Conservation (phyloP, 2,888 invertebrate species). For the Arge pagana region DNA sequence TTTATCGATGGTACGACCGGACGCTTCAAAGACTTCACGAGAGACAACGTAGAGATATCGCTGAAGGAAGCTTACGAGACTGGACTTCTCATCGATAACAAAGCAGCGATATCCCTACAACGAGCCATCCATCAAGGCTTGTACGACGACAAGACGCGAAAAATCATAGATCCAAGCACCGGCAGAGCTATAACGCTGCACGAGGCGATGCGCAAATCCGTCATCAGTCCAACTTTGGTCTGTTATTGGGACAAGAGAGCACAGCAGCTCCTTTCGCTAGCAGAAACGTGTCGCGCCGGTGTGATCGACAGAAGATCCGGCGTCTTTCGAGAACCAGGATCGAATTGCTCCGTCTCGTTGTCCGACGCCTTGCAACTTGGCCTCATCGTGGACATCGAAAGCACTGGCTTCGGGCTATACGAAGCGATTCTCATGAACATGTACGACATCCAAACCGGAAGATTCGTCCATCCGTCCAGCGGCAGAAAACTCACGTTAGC, state of each 20-base stretch:
- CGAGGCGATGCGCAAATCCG: conserved; percentile 80
- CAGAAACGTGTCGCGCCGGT: conserved; percentile 80
- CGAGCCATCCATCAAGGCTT: conserved; percentile 84
- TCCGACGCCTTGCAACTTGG: conserved; percentile 78
- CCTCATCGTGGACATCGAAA: conserved; percentile 84
- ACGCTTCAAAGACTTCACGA: conserved; percentile 71
- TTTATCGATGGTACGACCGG: conserved; percentile 75
- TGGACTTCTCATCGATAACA: conserved; percentile 79
- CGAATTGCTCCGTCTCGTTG: conserved; percentile 69
- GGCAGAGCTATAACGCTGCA: conserved; percentile 80
- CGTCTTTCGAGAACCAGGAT: conserved; percentile 74
- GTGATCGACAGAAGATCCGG: conserved; percentile 81
- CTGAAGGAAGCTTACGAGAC: conserved; percentile 78
- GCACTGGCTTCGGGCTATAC: conserved; percentile 79
- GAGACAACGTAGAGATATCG: conserved; percentile 69
- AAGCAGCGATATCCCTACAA: conserved; percentile 81
- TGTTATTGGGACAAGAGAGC: conserved; percentile 80
- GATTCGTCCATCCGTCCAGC: conserved; percentile 77
- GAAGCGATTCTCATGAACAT: conserved; percentile 80
- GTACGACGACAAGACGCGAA: conserved; percentile 80
- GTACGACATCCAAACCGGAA: conserved; percentile 69
- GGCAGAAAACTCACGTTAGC: conserved; percentile 74
- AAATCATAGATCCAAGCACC: conserved; percentile 80
- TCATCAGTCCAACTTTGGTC: conserved; percentile 79
- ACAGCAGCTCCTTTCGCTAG: conserved; percentile 72